Evolutionary conservation across 2,888 invertebrate species (phyloP), one percentile per base, ranked within the genome.

Genomic region (Parelbella ahira): DNA sequence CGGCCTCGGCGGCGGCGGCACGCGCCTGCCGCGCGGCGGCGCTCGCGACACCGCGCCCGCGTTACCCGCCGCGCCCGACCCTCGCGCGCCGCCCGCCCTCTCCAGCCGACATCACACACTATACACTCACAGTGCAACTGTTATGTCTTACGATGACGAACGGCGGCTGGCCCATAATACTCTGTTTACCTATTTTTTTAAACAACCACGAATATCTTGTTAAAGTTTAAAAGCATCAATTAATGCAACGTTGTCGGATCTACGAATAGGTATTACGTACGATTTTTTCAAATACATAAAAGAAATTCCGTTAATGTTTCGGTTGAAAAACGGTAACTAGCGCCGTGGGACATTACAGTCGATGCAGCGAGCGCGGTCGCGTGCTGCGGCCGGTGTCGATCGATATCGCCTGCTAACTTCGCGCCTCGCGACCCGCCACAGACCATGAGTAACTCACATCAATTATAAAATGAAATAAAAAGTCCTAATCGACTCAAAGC

Each of bases 11-110:
- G 66, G 77, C 59, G 72, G 67, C 80, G 82, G 84, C 71, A 61
- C 75, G 74, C 69, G 72, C 73, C 60, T 68, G 68, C 79, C 83
- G 83, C 83, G 86, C 81, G 76, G 69, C 72, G 72, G 72, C 80
- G 74, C 64, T 59, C 57, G 56, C 53, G 57, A 52, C 60, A 55
- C 57, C 52, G 56, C 58, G 53, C 65, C 61, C 68, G 67, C 63
- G 62, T 49, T 41, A 45, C 46, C 45, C 58, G 53, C 76, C 72
- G 65, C 73, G 56, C 63, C 70, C 57, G 63, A 72, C 70, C 62
- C 63, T 59, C 57, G 56, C 63, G 60, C 63, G 60, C 61, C 64
- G 63, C 63, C 66, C 56, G 39, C 57, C 48, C 53, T 53, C 58
- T 53, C 51, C 49, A 53, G 52, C 66, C 60, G 45, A 48, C 49